Percentiles rank a stretch among this genome's conserved stretches.
phyloP scores from a whole-genome alignment of 2,888 invertebrate genomes.

The Drosophila kokeensis region DNA sequence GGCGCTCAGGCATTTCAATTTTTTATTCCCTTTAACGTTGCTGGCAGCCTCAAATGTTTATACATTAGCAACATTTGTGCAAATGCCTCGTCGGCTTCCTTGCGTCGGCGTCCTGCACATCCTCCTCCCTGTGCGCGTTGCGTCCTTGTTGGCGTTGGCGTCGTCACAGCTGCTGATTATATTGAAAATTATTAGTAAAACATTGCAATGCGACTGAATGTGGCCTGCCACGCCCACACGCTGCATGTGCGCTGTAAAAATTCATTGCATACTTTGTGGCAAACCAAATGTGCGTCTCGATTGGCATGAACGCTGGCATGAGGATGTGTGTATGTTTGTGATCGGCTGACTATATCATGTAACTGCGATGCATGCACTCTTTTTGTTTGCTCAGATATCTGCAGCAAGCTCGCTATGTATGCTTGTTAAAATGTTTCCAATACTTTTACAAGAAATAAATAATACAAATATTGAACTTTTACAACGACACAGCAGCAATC shows the following conservation, averaged over 20 bases:
- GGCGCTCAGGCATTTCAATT: slow-evolving; percentile 55
- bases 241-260: slow-evolving; percentile 75
- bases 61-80: slow-evolving; percentile 79
- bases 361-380: neutral
- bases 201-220: slow-evolving; percentile 58
- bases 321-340: slow-evolving; percentile 4
- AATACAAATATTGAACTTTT: neutral
- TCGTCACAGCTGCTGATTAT: slow-evolving; percentile 78
- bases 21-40: slow-evolving; percentile 55
- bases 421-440: neutral
- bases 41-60: slow-evolving; percentile 66
- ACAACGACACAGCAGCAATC: neutral
- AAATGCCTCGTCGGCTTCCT: slow-evolving; percentile 34
- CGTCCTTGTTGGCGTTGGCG: slow-evolving; percentile 21
- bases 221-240: slow-evolving; percentile 31
- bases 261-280: slow-evolving; percentile 76
- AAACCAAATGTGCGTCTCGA: slow-evolving; percentile 56
- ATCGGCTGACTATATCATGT: neutral
- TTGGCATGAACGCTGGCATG: slow-evolving; percentile 8
- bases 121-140: slow-evolving; percentile 1
- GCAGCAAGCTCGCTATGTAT: neutral
- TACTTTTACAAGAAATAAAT: neutral
- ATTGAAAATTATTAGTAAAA: slow-evolving; percentile 77
- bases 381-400: neutral
- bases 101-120: slow-evolving; percentile 14